A percentile compares a stretch with the other conserved stretches of the same genome.
These are phyloP conservation scores for Agrilus mali DNA, from an alignment of 2,888 invertebrate genomes.

Conservation along the genomic window DNA sequence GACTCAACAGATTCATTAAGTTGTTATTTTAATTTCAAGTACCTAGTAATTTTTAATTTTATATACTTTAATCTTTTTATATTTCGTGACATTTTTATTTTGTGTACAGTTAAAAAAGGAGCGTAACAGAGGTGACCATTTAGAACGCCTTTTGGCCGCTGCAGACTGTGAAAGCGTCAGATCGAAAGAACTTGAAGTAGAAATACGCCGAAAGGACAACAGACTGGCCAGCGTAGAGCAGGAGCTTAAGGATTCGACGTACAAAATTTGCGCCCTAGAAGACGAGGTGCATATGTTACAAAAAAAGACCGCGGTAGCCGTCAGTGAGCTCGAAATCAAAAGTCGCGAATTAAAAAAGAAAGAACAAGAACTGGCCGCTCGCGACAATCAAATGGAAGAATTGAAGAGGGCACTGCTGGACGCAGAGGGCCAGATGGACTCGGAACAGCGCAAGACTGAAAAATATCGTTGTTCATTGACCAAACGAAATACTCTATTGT, in stretches of 20 bases:
- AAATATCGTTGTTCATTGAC: slow-evolving; percentile 32
- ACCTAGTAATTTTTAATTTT: too few species aligned
- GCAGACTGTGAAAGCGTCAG: slow-evolving; percentile 7
- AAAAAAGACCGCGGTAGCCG: slow-evolving; percentile 19
- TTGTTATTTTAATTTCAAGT: too few species aligned
- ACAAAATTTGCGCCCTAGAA: slow-evolving; percentile 17
- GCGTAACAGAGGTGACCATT: slow-evolving; percentile 15
- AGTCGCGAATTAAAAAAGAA: slow-evolving; percentile 7
- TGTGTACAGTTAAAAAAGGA: slow-evolving; percentile 15
- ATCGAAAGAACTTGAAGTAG: slow-evolving; percentile 12
- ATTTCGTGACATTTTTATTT: slow-evolving; percentile 13
- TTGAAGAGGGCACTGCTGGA: slow-evolving; percentile 18
- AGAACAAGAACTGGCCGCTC: slow-evolving; percentile 11
- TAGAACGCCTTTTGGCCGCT: slow-evolving; percentile 7
- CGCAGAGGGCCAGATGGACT: slow-evolving; percentile 26
- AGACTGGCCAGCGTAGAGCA: slow-evolving; percentile 25
- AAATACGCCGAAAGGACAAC: slow-evolving; percentile 26
- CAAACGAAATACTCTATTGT: slow-evolving; percentile 33
- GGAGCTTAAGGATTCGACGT: slow-evolving; percentile 25
- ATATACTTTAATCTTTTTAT: slow-evolving; percentile 21
- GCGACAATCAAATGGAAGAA: slow-evolving; percentile 14
- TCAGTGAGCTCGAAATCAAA: slow-evolving; percentile 19
- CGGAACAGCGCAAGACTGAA: slow-evolving; percentile 35
- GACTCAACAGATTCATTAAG: too few species aligned
- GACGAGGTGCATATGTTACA: slow-evolving; percentile 17